These are phyloP conservation scores for Oophaga pumilio DNA, from an alignment of 2,113 vertebrate species.

Conservation along the genomic window DNA sequence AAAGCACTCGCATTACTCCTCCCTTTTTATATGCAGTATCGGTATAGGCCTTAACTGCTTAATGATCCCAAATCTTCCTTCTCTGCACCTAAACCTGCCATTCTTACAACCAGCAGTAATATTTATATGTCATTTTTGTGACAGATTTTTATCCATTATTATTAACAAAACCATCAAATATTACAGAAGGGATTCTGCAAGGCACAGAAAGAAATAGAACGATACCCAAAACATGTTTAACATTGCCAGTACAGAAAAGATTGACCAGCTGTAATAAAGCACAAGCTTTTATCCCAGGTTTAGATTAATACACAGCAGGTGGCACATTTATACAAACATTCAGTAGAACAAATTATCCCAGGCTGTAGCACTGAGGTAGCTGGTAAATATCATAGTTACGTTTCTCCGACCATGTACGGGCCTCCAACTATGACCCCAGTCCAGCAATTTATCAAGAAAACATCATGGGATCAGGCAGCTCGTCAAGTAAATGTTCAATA, in stretches of 20 bases:
- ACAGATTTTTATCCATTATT: not conserved
- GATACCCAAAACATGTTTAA: not conserved
- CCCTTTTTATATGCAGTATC: not conserved
- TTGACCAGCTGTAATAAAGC: not conserved
- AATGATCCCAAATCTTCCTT: not conserved
- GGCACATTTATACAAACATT: slow-evolving; percentile 39
- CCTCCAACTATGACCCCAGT: not conserved
- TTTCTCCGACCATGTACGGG: slow-evolving; percentile 27
- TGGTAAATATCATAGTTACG: not conserved
- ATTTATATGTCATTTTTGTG: not conserved
- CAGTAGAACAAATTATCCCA: slow-evolving; percentile 21
- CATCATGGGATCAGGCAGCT: not conserved
- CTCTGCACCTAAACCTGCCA: not conserved
- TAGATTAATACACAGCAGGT: slow-evolving; percentile 23
- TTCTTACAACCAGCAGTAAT: not conserved
- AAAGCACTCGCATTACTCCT: not conserved
- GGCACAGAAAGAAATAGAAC: not conserved
- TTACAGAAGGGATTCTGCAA: not conserved
- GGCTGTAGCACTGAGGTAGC: not conserved
- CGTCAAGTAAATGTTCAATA: slow-evolving; percentile 3
- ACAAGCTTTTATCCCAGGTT: slow-evolving; percentile 2
- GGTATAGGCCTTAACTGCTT: not conserved
- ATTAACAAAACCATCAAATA: not conserved
- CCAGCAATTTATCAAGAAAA: not conserved
- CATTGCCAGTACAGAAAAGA: not conserved